Evolutionary conservation across 2,888 invertebrate genomes (phyloP), one percentile per base, ranked within the genome.

Genomic region (Dicycla oo): DNA sequence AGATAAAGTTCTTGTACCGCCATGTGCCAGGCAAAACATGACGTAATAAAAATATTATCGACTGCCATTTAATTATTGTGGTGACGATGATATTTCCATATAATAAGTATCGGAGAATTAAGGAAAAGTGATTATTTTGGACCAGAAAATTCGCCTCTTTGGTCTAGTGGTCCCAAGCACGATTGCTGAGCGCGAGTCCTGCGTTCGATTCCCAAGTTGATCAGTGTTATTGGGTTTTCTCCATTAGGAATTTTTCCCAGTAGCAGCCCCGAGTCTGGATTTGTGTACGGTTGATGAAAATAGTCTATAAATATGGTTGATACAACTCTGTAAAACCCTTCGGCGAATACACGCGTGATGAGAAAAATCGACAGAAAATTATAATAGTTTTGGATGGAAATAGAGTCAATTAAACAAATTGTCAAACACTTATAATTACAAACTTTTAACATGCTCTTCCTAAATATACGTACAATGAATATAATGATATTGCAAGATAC

Each of bases 11-110:
- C 43, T 69, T 69, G 89, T 89, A 81, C 86, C 87, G 88, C 66
- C 71, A 74, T 63, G 88, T 89, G 80, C 84, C 89, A 87, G 84
- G 80, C 54, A 3, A 43, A 66, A n/a, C 3, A 53, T 83, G 79
- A 78, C 68, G 70, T 72, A 60, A 54, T 75, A 47, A 34, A 45
- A 75, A 75, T 66, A 73, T 60, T 69, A 67, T 69, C 45, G 58
- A 54, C 43, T 72, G 57, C 69, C 73, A 81, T 69, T 72, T 77
- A 85, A 81, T 77, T 69, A 86, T 30, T 47, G 67, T 51, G n/a
- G 61, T 73, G 54, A 66, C 64, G 56, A 69, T 69, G 54, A 45
- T 62, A 67, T 62, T 67, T 53, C 60, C 56, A 65, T 62, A 30
- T 3, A 4, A 15, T 68, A 80, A 67, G 43, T 79, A 67, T 70